These are phyloP conservation scores for Vireo griseus DNA, from an alignment of 2,797 vertebrate species.

Conservation along the genomic window DNA sequence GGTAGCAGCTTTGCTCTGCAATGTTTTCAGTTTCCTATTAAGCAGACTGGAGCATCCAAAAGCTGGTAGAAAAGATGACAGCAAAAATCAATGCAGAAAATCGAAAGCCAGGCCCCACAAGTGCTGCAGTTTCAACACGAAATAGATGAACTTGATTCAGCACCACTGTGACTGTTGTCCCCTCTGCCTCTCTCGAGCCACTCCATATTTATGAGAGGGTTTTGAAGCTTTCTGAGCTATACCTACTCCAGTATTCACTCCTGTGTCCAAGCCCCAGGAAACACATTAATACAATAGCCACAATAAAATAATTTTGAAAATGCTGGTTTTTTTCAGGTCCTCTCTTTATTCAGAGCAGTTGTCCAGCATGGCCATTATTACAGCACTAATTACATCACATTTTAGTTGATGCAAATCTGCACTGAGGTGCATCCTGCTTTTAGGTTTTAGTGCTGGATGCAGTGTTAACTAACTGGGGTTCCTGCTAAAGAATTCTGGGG, in stretches of 20 bases:
- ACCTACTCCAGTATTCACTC: accelerated
- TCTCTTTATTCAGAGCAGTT: background rate
- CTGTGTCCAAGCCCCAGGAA: background rate
- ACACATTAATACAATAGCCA: accelerated
- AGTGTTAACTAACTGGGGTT: background rate
- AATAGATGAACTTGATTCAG: background rate
- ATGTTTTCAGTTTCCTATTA: background rate
- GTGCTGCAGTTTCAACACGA: background rate
- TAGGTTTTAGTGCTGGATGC: background rate
- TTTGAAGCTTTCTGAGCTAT: background rate
- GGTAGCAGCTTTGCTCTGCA: background rate
- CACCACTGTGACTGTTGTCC: background rate
- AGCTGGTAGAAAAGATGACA: background rate
- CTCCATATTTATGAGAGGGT: background rate
- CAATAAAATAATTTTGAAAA: background rate
- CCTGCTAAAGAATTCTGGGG: background rate
- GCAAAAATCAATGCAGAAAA: background rate
- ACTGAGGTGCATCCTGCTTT: background rate
- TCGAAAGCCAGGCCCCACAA: background rate
- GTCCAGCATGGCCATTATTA: background rate
- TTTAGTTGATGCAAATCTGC: background rate
- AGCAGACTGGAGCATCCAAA: background rate
- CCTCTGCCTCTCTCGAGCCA: background rate
- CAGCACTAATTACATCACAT: background rate
- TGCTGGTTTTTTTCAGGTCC: background rate